Base-by-base conservation (phyloP, 1,140 invertebrate species). In the Brachystomella parvula region DNA sequence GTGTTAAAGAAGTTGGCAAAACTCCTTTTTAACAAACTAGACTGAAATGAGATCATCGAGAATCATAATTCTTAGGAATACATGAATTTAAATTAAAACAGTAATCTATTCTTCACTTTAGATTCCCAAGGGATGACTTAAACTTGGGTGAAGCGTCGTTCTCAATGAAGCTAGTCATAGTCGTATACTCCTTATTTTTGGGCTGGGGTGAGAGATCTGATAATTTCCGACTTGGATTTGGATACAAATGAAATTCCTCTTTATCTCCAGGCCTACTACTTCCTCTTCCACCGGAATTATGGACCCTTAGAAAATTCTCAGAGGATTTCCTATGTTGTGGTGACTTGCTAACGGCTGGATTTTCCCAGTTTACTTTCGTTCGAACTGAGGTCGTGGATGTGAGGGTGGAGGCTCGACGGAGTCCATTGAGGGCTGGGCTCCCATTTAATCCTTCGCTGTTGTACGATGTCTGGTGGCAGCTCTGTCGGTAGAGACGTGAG, bases 161-260 rank as follows among this genome's bases (percentile, higher is more conserved):
- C 24, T 53, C 49, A 53, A 53, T 53, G 24, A 53, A 53, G 24
- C 49, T 53, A 17, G 49, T 53, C 49, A 53, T 53, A 17, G 49
- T 53, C 9, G 6, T 15, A 12, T 53, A 12, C 12, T 53, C 24
- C 49, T 53, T 24, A 17, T 53, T 53, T 53, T 6, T 15, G 49
- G 49, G 24, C 24, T 15, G 49, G 12, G 9, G 24, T 26, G 9
- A 12, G 6, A 24, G 49, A 15, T 53, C 49, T 53, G 49, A 6
- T 6, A 53, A 24, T 19, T 24, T 9, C 15, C 24, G 9, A 15
- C 49, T 24, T 9, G 49, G 49, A 53, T 53, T 53, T 53, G 9
- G 49, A 24, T 53, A 53, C 21, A 53, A 53, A 24, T 53, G 49
- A 24, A 53, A 53, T 6, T 24, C 24, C 21, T 53, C 49, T 6